Conservation (phyloP, 2,888 invertebrate genomes). For the Ichneumon xanthorius region DNA sequence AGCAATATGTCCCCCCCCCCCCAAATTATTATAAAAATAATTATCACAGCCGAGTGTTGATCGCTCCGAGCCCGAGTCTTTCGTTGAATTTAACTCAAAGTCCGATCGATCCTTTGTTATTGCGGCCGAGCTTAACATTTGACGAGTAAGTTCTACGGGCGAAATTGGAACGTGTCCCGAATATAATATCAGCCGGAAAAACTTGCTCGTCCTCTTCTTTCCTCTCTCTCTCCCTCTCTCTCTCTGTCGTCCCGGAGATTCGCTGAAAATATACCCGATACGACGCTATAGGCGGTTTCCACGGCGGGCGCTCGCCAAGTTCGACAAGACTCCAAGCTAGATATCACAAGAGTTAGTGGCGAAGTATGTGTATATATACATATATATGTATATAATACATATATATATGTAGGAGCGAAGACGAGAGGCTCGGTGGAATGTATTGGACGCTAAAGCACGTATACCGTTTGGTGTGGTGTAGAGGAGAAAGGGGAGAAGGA, state of each 20-base stretch:
- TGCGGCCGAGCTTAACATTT: background rate
- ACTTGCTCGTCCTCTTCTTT: background rate
- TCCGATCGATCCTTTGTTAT: conserved; percentile 30
- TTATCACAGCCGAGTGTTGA: background rate
- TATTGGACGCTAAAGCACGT: conserved; percentile 34
- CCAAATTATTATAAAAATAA: background rate
- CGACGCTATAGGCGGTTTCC: background rate
- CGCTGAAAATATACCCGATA: conserved; percentile 47
- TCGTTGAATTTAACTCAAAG: background rate
- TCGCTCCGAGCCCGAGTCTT: background rate
- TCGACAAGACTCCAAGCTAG: background rate
- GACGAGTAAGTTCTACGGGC: background rate
- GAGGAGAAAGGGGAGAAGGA: conserved; percentile 7
- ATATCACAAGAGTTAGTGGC: conserved; percentile 1
- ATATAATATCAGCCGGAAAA: conserved; percentile 39
- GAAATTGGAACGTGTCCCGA: conserved; percentile 52
- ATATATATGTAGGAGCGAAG: background rate
- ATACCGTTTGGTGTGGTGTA: conserved; percentile 45
- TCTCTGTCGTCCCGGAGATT: conserved; percentile 31
- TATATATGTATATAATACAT: too few species aligned
- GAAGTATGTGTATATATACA: background rate
- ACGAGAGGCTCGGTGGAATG: conserved; percentile 24
- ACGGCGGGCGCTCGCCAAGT: background rate
- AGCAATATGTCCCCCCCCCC: too few species aligned
- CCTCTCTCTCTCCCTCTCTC: background rate